Base-by-base conservation (phyloP, 92 coral and sea anemone genomes). In the Montipora capitata region DNA sequence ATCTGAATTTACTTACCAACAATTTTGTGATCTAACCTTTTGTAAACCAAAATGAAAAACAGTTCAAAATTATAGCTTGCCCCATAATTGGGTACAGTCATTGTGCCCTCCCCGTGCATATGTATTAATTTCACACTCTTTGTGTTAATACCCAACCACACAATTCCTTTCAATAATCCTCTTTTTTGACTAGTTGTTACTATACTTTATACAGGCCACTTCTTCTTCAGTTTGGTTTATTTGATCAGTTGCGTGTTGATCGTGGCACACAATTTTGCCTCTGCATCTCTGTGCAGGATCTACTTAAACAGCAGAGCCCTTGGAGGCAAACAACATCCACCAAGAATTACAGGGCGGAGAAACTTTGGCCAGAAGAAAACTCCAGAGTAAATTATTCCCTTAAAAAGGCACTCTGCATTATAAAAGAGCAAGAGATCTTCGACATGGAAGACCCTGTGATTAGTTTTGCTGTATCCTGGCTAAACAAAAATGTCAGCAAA, bases 191-290 rank as follows among this genome's bases (percentile, higher is more conserved):
- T 61, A 6, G 66, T 20, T 58, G 0, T 72, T 73, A 44, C 15
- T 73, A 4, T 73, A 13, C 43, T 42, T 5, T 1, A 43, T 35
- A 44, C 84, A 77, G 84, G 84, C 35, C 90, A 14, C 6, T 68
- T 40, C 79, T 86, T 9, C 70, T 77, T 39, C 72, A 86, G 18
- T 54, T 48, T 77, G 84, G 90, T 15, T 20, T 86, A 14, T 77
- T 86, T 86, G 84, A 86, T 58, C 90, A 86, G 42, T 27, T 86
- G 4, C 80, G 78, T 51, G 68, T 85, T 39, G 90, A 86, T 51
- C 85, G 65, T 86, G 90, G 85, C 10, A 77, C 84, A 67, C 20
- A 85, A 49, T 85, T 76, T 66, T 85, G 68, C 68, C 89, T 85
- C 40, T 76, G 82, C 51, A 76, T 76, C 72, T 76, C 76, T 84